These are phyloP conservation scores for Limosa lapponica DNA, from an alignment of 2,797 vertebrate genomes.

Conservation along the genomic window DNA sequence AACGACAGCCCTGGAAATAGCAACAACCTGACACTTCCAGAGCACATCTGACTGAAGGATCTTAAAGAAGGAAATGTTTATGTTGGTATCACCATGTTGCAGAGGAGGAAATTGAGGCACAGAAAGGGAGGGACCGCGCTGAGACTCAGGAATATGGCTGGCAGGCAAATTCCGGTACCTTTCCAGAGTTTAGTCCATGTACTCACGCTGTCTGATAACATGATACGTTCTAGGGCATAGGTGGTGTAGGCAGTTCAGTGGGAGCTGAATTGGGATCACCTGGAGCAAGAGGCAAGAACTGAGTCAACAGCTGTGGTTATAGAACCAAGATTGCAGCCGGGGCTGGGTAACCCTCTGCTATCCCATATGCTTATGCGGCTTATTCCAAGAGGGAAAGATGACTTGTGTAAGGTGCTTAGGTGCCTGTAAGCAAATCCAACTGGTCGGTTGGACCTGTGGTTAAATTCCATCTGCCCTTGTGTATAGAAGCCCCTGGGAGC, in stretches of 20 bases:
- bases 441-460: neutral
- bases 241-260: accelerated
- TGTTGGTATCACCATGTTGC: neutral
- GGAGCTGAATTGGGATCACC: neutral
- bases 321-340: neutral
- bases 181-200: neutral
- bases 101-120: neutral
- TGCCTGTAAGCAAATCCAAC: neutral
- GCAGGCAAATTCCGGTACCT: neutral
- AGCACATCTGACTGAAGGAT: neutral
- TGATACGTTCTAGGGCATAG: neutral
- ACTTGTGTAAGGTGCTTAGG: neutral
- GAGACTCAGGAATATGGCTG: neutral
- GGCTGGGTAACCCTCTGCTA: neutral
- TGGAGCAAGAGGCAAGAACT: neutral
- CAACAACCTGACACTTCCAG: neutral
- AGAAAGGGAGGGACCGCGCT: neutral
- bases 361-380: neutral
- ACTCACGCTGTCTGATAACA: neutral
- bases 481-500: neutral
- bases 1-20: slow-evolving; percentile 26
- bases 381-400: neutral
- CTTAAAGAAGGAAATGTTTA: neutral
- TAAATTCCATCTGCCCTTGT: neutral
- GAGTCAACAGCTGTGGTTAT: neutral